These are phyloP conservation scores for Anastatus disparis DNA, from an alignment of 1,140 invertebrate genomes.

Conservation along the genomic window DNA sequence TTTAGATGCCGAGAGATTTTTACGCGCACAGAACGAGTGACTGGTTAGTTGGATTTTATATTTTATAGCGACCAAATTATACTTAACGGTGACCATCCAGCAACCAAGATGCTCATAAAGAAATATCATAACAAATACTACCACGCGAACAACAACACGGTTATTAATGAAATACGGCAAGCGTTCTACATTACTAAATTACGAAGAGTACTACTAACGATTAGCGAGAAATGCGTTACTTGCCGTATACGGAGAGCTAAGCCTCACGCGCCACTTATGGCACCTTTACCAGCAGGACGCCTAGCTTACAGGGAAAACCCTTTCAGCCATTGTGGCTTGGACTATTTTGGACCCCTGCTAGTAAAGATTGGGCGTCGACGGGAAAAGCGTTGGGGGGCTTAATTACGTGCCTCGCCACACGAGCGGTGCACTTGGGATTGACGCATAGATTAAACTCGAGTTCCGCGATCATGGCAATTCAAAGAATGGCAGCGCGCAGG, in stretches of 20 bases:
- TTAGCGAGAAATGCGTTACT: no score
- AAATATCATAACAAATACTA: conserved; percentile 35
- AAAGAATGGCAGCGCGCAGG: conserved; percentile 46
- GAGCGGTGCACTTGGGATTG: conserved; percentile 48
- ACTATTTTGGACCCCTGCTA: no score
- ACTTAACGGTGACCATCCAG: not conserved
- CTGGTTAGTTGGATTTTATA: not conserved
- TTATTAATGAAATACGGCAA: conserved; percentile 42
- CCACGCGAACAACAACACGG: conserved; percentile 38
- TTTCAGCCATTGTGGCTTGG: no score
- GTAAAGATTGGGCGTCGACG: no score
- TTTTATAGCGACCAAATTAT: not conserved
- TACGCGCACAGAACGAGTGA: not conserved
- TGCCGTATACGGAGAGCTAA: no score
- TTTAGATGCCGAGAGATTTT: not conserved
- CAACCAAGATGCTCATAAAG: conserved; percentile 24
- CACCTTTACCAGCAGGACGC: no score
- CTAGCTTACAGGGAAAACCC: no score
- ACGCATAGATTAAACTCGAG: conserved; percentile 40
- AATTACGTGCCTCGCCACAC: conserved; percentile 44
- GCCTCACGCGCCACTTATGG: no score
- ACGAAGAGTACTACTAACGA: no score
- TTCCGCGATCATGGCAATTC: conserved; percentile 45
- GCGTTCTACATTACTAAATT: conserved; percentile 45
- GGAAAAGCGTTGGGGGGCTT: no score